Percentiles rank a stretch among this genome's conserved stretches.
phyloP scores from a whole-genome alignment of 2,113 vertebrate genomes.

The Phalacrocorax pelagicus region DNA sequence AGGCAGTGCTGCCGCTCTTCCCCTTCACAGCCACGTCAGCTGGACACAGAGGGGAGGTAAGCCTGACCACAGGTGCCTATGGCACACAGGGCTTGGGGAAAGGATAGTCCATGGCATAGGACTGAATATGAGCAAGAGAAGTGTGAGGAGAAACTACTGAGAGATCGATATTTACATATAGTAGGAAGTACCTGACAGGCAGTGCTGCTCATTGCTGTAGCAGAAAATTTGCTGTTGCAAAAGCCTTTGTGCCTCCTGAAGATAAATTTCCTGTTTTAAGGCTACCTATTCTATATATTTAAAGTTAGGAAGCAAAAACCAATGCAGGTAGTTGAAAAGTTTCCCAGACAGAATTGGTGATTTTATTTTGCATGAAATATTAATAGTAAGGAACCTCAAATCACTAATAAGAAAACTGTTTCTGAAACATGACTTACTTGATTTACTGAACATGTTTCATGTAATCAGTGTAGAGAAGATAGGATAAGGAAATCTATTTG shows the following conservation, averaged over 20 bases:
- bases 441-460: not conserved
- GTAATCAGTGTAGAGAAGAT: not conserved
- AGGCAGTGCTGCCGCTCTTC: not conserved
- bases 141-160: not conserved
- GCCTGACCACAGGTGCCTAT: not conserved
- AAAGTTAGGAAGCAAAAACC: not conserved
- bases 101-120: not conserved
- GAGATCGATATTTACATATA: not conserved
- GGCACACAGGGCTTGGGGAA: not conserved
- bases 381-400: not conserved
- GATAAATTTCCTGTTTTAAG: not conserved
- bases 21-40: fast-evolving
- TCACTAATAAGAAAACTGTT: not conserved
- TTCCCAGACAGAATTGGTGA: not conserved
- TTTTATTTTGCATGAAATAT: not conserved
- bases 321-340: not conserved
- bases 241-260: not conserved
- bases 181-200: not conserved
- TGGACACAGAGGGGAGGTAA: not conserved
- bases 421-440: not conserved
- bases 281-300: not conserved
- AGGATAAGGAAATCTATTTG: not conserved
- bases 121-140: not conserved
- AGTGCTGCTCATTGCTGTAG: not conserved
- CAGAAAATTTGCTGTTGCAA: not conserved